A percentile compares a stretch with the other conserved stretches of the same genome.
Evolutionary conservation across 1,140 invertebrate species (phyloP).

Genomic region (Leptopilina clavipes): DNA sequence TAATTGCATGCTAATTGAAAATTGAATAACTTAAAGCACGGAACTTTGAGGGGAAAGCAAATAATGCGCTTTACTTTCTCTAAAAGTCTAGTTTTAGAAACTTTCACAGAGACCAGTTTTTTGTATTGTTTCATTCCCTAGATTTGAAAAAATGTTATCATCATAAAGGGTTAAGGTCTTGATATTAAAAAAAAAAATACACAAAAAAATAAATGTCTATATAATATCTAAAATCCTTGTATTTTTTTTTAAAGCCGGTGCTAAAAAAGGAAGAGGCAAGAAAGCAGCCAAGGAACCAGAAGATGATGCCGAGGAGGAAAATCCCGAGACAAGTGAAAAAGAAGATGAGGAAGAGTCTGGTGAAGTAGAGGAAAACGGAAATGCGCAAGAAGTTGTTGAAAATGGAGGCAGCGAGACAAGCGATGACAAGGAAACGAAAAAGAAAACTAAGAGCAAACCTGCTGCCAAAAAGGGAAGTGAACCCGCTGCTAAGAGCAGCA

Average conservation of each 20-base stretch:
- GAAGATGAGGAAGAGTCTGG: conserved; percentile 7
- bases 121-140: background rate
- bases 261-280: conserved; percentile 47
- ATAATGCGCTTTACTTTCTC: background rate
- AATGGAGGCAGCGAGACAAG: conserved; percentile 13
- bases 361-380: conserved; percentile 26
- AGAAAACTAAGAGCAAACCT: conserved; percentile 20
- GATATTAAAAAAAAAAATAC: background rate
- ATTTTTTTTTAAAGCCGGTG: conserved; percentile 33
- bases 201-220: background rate
- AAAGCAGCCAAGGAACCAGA: conserved; percentile 39
- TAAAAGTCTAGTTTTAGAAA: conserved; percentile 9
- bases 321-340: conserved; percentile 41
- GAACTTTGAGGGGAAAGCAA: conserved; percentile 17
- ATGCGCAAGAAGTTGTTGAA: conserved; percentile 10
- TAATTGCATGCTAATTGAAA: background rate
- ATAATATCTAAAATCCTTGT: background rate
- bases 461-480: conserved; percentile 14
- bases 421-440: conserved; percentile 12
- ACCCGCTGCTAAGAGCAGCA: conserved; percentile 17
- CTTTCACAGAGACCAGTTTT: background rate
- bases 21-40: background rate
- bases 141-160: background rate
- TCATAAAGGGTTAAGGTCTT: conserved; percentile 30
- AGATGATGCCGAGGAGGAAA: conserved; percentile 31